These are phyloP conservation scores for Panthera leo DNA, from an alignment of 2,113 vertebrate genomes.

Conservation along the genomic window DNA sequence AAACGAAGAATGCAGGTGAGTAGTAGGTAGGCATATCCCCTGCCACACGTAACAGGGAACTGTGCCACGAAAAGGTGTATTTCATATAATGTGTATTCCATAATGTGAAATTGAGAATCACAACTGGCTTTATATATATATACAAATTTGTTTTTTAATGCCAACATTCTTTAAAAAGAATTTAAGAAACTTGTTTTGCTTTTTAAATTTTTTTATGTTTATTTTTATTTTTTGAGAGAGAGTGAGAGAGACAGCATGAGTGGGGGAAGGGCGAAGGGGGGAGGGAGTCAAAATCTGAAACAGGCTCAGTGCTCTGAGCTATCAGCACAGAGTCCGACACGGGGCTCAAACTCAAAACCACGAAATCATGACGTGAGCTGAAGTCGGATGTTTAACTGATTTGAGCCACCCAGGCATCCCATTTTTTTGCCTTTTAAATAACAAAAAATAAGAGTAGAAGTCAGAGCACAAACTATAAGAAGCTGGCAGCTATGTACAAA, in stretches of 20 bases:
- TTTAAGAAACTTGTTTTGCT: background rate
- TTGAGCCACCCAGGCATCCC: too few species aligned
- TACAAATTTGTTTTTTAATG: background rate
- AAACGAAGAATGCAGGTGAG: background rate
- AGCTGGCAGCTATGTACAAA: background rate
- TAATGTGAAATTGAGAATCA: background rate
- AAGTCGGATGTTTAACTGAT: too few species aligned
- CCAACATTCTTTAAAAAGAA: background rate
- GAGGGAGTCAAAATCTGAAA: too few species aligned
- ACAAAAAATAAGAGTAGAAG: background rate
- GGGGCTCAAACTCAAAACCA: too few species aligned
- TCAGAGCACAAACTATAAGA: slow-evolving; percentile 32
- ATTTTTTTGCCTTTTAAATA: background rate
- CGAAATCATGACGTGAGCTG: too few species aligned
- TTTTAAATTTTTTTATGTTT: too few species aligned
- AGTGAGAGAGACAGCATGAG: too few species aligned
- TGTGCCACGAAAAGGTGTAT: background rate
- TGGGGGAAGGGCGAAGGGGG: too few species aligned
- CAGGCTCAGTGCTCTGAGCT: too few species aligned
- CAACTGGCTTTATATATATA: background rate
- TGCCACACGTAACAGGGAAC: background rate
- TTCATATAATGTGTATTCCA: background rate
- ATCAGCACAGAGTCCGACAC: too few species aligned
- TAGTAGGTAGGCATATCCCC: background rate
- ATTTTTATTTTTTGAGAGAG: too few species aligned